Evolutionary conservation across 1,140 invertebrate genomes (phyloP), one percentile per base, ranked within the genome.

Genomic region (Orius insidiosus): DNA sequence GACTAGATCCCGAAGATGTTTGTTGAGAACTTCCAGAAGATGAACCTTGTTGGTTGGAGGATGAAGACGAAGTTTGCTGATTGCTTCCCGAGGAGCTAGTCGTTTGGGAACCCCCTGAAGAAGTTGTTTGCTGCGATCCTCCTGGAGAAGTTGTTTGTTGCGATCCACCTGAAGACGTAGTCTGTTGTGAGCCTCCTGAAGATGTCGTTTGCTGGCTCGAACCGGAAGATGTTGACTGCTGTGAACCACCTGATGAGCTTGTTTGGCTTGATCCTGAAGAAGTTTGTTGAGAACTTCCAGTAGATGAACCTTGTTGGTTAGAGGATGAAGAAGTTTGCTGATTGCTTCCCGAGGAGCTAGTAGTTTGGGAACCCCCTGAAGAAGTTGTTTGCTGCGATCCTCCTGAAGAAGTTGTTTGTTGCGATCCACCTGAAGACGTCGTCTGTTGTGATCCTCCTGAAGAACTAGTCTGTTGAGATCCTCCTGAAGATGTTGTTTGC

Each of bases 101-200:
- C 13, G 37, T 31, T 48, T 53, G 52, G 32, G 31, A 31, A 34
- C 33, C 46, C 35, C 48, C 49, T 16, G 49, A 50, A 24, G 45
- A 47, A 3, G 39, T 38, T 18, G 44, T 51, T 50, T 35, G 33
- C 41, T 48, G 45, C 4, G 16, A 16, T 15, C 33, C 13, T 48
- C 47, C 49, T 11, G 49, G 46, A 13, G 33, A 38, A 11, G 49
- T 51, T 37, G 49, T 44, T 47, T 50, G 49, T 6, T 45, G 42
- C 19, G n/a, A 33, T 14, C 39, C 35, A 32, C 40, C 40, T 16
- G 47, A 34, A 16, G 47, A 35, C 16, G 43, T 33, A n/a, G 13
- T 31, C 30, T 50, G 53, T 30, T 46, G 43, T 38, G 35, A 48
- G 40, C 39, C 43, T 39, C 51, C 51, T 37, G 51, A 49, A 36